Conservation (phyloP, 2,113 vertebrate species). For the Corythoichthys haematopterus region DNA sequence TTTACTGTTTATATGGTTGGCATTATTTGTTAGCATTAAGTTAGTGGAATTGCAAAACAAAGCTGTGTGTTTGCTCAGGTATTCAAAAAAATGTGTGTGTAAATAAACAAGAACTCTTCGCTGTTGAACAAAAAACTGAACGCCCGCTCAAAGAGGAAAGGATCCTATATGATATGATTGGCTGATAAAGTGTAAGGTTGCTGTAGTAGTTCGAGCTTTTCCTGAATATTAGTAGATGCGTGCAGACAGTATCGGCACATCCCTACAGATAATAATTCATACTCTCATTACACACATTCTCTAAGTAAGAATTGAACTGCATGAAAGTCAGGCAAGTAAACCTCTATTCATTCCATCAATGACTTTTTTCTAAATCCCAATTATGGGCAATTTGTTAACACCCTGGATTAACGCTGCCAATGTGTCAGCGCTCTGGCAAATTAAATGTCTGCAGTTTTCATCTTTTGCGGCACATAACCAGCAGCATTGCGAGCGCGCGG, state of each 20-base stretch:
- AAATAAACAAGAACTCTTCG: too few relatives aligned
- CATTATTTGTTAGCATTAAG: neutral
- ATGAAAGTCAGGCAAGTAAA: neutral
- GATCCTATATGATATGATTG: neutral
- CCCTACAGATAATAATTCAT: neutral
- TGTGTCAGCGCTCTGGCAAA: slow-evolving; percentile 18
- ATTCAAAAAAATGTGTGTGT: neutral
- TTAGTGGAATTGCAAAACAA: neutral
- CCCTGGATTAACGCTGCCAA: slow-evolving; percentile 36
- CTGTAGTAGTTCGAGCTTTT: neutral
- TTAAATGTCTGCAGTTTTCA: slow-evolving; percentile 44
- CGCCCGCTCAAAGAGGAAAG: neutral
- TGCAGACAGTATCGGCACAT: neutral
- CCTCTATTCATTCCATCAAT: neutral
- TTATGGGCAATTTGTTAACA: slow-evolving; percentile 40
- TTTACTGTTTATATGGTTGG: neutral
- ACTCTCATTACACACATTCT: neutral
- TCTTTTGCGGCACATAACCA: slow-evolving; percentile 27
- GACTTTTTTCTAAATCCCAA: neutral
- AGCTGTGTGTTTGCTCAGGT: neutral
- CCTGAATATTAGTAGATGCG: neutral
- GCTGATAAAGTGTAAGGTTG: neutral
- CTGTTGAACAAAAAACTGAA: neutral
- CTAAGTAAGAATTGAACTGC: neutral
- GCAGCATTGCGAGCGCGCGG: slow-evolving; percentile 37